Evolutionary conservation across 2,888 invertebrate species (phyloP).

Genomic region (Drosophila percnosoma): DNA sequence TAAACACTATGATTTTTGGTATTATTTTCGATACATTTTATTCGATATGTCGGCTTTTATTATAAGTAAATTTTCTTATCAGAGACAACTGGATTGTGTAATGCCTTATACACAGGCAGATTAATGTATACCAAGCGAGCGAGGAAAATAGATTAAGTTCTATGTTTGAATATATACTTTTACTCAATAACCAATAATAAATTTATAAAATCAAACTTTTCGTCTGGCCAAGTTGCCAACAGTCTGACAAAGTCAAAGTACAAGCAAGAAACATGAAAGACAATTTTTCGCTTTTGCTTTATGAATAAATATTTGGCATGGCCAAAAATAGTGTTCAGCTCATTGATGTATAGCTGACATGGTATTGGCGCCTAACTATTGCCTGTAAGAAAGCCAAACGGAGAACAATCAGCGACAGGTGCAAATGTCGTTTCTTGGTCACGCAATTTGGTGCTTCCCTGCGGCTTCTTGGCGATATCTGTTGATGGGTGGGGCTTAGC

Average conservation of each 20-base stretch:
- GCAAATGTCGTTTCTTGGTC: conserved; percentile 60
- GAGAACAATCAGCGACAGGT: conserved; percentile 48
- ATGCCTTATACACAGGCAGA: neutral
- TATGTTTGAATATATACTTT: neutral
- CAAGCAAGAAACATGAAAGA: conserved; percentile 22
- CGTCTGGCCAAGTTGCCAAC: no score
- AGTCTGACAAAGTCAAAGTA: neutral
- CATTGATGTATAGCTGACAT: conserved; percentile 7
- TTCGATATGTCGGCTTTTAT: neutral
- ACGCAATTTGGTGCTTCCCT: conserved; percentile 46
- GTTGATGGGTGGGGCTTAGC: conserved; percentile 12
- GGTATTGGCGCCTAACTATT: neutral
- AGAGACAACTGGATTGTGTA: neutral
- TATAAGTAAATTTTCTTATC: neutral
- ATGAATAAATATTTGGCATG: conserved; percentile 25
- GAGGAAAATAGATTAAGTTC: neutral
- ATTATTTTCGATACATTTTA: neutral
- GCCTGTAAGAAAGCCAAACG: neutral
- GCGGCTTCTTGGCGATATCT: conserved; percentile 22
- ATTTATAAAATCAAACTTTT: conserved; percentile 2
- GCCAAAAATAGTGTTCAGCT: conserved; percentile 10
- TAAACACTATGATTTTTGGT: neutral
- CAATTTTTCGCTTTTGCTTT: conserved; percentile 12
- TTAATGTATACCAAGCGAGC: neutral
- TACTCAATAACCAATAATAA: neutral